Conservation (phyloP, 2,888 invertebrate species). For the Tribolium freemani region DNA sequence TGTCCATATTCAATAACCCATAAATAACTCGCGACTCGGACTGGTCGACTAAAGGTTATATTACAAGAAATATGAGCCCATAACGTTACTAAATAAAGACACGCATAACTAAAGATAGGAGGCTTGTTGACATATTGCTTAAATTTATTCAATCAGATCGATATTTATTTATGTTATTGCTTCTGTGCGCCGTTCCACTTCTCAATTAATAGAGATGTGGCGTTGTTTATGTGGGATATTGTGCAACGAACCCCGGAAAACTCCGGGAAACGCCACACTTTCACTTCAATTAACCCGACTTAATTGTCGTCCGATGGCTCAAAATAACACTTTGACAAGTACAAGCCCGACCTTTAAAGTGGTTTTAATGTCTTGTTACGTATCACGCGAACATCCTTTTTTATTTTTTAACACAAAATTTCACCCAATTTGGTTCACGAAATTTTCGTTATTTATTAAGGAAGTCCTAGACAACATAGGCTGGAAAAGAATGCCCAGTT, state of each 20-base stretch:
- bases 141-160: constrained; percentile 53
- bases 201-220: constrained; percentile 33
- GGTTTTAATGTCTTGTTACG: no score
- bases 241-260: constrained; percentile 26
- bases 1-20: constrained; percentile 50
- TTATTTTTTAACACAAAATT: neutral
- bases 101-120: constrained; percentile 54
- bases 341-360: constrained; percentile 32
- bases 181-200: constrained; percentile 44
- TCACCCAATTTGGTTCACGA: neutral
- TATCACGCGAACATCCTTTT: constrained; percentile 16
- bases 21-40: constrained; percentile 45
- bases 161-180: constrained; percentile 47
- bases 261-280: constrained; percentile 25
- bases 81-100: constrained; percentile 53
- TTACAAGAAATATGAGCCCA: constrained; percentile 54
- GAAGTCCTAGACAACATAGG: neutral
- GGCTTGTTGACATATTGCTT: constrained; percentile 54
- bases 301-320: constrained; percentile 1
- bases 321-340: constrained; percentile 23
- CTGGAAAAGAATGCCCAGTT: neutral
- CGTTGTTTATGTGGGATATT: constrained; percentile 37
- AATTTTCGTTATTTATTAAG: neutral
- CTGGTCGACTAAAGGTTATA: constrained; percentile 51
- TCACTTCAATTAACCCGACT: constrained; percentile 20